Conservation (phyloP, 1,140 invertebrate species). For the Caenorhabditis remanei region DNA sequence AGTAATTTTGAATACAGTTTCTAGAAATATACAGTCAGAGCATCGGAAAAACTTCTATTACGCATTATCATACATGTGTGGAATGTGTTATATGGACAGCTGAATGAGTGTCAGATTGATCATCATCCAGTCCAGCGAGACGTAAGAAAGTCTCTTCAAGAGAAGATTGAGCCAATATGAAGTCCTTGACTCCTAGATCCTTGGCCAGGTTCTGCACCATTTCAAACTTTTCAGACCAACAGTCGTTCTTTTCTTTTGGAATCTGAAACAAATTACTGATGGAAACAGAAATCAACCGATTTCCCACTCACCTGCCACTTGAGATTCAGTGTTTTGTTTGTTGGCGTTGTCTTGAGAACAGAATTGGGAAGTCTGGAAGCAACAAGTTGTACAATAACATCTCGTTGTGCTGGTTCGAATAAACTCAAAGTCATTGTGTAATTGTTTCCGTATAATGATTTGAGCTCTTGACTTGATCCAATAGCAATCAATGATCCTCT, state of each 20-base stretch:
- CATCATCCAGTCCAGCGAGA: constrained; percentile 30
- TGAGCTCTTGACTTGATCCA: constrained; percentile 80
- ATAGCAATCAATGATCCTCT: constrained; percentile 80
- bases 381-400: constrained; percentile 23
- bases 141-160: constrained; percentile 58
- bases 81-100: constrained; percentile 1
- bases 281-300: background rate
- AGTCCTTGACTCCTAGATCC: constrained; percentile 48
- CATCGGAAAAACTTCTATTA: background rate
- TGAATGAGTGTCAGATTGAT: constrained; percentile 5
- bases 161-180: constrained; percentile 56
- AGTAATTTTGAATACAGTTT: background rate
- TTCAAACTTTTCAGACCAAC: constrained; percentile 52
- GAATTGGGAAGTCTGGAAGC: constrained; percentile 7
- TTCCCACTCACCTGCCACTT: constrained; percentile 49
- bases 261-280: constrained; percentile 23
- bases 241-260: constrained; percentile 25
- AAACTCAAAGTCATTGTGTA: constrained; percentile 50
- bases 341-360: constrained; percentile 40
- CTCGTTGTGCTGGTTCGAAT: background rate
- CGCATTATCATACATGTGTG: constrained; percentile 27
- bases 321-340: constrained; percentile 51
- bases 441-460: constrained; percentile 73
- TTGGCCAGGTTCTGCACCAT: constrained; percentile 45
- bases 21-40: constrained; percentile 15